A percentile compares a stretch with the other conserved stretches of the same genome.
Evolutionary conservation across 2,113 vertebrate genomes (phyloP).

Genomic region (Athene noctua): DNA sequence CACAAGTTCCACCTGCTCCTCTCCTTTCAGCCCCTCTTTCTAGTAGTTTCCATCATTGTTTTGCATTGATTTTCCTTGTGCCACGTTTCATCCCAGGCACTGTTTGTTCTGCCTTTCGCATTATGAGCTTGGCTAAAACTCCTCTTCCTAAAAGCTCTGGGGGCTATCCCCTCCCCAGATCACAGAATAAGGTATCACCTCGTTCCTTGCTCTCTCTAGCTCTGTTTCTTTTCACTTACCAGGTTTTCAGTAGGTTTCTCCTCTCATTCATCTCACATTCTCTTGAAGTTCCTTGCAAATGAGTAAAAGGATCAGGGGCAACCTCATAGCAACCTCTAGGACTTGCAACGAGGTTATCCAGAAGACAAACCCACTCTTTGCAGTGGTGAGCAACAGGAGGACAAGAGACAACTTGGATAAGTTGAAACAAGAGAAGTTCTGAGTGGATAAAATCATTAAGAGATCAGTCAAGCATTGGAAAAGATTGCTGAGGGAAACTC

Average conservation of each 20-base stretch:
- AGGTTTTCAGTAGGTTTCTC: neutral
- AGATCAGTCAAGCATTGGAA: neutral
- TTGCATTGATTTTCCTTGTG: neutral
- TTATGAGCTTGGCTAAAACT: neutral
- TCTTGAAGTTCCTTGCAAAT: neutral
- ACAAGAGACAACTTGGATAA: neutral
- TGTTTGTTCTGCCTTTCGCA: neutral
- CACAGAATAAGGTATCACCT: neutral
- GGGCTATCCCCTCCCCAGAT: neutral
- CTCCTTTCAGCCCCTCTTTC: neutral
- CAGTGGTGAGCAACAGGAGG: neutral
- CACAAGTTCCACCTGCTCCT: neutral
- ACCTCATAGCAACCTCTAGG: neutral
- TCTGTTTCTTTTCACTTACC: neutral
- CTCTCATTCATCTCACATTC: fast-evolving
- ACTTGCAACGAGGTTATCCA: neutral
- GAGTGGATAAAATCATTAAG: neutral
- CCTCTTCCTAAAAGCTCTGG: neutral
- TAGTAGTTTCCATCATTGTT: neutral
- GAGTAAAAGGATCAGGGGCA: neutral
- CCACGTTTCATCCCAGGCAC: neutral
- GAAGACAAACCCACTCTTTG: neutral
- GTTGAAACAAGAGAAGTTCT: neutral
- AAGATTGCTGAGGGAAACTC: neutral
- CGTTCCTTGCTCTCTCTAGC: neutral